Evolutionary conservation across 2,888 invertebrate genomes (phyloP), one percentile per base, ranked within the genome.

Genomic region (Onchidella celtica): DNA sequence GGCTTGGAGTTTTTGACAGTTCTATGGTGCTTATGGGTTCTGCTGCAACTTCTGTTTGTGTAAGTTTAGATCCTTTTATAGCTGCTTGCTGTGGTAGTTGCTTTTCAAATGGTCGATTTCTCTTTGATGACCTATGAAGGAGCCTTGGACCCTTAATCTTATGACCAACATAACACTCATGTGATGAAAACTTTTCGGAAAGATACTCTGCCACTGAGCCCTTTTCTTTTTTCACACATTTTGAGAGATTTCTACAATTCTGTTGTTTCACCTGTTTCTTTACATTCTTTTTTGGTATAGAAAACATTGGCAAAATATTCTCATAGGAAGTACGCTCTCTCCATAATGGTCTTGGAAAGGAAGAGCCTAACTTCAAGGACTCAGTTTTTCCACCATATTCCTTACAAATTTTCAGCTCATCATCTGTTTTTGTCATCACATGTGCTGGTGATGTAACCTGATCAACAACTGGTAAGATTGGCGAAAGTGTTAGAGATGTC

Each of bases 141-240:
- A 78, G 70, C 32, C 78, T 69, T 38, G 78, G 78, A 11, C 78
- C 69, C 70, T 61, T 69, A n/a, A 78, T 78, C n/a, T 59, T 69
- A 38, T 55, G 32, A 57, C 38, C 24, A 14, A 32, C 40, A 4
- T 47, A 40, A 32, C 21, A 27, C 29, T 32, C 55, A 27, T 32
- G 36, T 29, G 57, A 40, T 3, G 59, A 70, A 40, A 70, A 78
- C 21, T 78, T 78, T 21, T 78, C 2, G 40, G 21, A 55, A 34
- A 78, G 47, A 40, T 78, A 78, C 24, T 36, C 61, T 27, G 78
- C 34, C n/a, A 78, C 78, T 38, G 78, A 70, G 1, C 68, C 78
- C 6, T 55, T 57, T 47, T 55, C 9, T 6, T 47, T 27, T 55
- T 11, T 63, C 14, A 24, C 32, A 29, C 27, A 29, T 6, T 69